Evolutionary conservation across 2,797 vertebrate genomes (phyloP), one percentile per base, ranked within the genome.

Genomic region (Sebastes nivosus): DNA sequence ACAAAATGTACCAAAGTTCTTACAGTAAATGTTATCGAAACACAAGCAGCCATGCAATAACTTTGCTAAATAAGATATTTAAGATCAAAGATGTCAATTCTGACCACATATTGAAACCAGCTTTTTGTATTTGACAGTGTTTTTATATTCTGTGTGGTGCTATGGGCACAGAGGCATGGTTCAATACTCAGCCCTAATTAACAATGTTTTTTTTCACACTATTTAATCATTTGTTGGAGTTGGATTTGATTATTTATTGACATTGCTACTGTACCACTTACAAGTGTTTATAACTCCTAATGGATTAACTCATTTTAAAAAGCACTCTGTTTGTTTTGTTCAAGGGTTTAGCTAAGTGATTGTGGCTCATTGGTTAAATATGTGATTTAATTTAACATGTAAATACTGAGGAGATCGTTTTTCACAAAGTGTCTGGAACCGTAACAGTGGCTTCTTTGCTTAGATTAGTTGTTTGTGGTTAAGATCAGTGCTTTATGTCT

Each of bases 371-470:
- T 57, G 22, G 36, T 29, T 8, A 29, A 57, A 67, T 54, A n/a
- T 24, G 6, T 52, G n/a, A 57, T 69, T 55, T 67, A 14, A 70
- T 18, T 68, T 65, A 76, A 61, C 46, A 65, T 75, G 67, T 57
- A 29, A n/a, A 66, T 67, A 25, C 61, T 63, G 24, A 54, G 46
- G 10, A 11, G 10, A 11, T 55, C n/a, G 3, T 36, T 34, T n/a
- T 24, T 82, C 24, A 58, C 22, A 6, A 0, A 27, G 7, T 27
- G 11, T 55, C 11, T 67, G 25, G 32, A 71, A 13, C n/a, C 34
- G 9, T 16, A 61, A 81, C 74, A 80, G 20, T 63, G 6, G 16
- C 46, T 58, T 68, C 55, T 84, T 84, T 83, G 69, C 32, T 34
- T 32, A 2, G 8, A 22, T n/a, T 13, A 36, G n/a, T 58, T 34